Evolutionary conservation across 2,113 vertebrate species (phyloP).

Genomic region (Hassar affinis): DNA sequence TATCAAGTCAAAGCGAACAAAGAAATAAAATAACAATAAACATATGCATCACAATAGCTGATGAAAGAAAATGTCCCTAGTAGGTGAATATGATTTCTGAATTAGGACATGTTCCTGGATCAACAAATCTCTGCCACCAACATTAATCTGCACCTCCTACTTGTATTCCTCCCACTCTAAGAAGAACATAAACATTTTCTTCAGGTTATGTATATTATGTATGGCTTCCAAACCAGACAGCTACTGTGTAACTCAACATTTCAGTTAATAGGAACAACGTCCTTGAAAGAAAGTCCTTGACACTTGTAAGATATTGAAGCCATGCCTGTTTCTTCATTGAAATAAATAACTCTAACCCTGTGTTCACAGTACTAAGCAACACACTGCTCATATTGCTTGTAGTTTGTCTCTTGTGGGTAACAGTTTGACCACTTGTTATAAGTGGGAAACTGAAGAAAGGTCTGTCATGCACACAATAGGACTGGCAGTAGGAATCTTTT

Average conservation of each 20-base stretch:
- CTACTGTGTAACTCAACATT: background rate
- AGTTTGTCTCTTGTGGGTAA: background rate
- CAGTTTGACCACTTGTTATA: background rate
- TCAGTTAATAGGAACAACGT: background rate
- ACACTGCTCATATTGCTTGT: background rate
- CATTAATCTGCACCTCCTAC: background rate
- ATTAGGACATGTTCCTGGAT: conserved; percentile 5
- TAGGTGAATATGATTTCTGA: conserved; percentile 1
- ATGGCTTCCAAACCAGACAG: background rate
- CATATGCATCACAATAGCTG: conserved; percentile 10
- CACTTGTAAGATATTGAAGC: background rate
- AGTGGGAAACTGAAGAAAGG: background rate
- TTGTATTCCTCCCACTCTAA: background rate
- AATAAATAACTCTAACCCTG: background rate
- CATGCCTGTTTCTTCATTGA: background rate
- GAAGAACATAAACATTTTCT: background rate
- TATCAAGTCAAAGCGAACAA: conserved; percentile 36
- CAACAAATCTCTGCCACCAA: background rate
- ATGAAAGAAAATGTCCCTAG: background rate
- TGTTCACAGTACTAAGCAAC: background rate
- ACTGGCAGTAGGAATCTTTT: background rate
- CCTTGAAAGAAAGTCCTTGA: background rate
- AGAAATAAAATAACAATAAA: conserved; percentile 18
- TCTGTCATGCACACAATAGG: background rate
- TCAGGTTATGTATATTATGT: too few species aligned